Conservation (phyloP, 2,888 invertebrate genomes). For the Petrolisthes cinctipes region DNA sequence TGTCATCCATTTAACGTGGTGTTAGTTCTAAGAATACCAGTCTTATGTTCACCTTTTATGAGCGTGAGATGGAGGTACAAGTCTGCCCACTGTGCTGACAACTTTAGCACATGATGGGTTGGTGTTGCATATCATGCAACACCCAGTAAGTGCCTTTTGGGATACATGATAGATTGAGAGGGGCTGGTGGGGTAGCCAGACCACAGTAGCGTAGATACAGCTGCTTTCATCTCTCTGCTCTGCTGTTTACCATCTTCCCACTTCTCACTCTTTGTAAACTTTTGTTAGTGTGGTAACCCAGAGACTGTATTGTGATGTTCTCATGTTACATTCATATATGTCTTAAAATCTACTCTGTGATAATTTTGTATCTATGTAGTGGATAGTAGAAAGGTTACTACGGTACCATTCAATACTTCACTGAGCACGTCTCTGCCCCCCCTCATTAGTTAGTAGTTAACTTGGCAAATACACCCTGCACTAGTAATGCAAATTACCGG, state of each 20-base stretch:
- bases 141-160: slow-evolving; percentile 36
- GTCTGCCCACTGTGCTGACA: neutral
- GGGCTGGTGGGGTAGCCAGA: slow-evolving; percentile 56
- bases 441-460: slow-evolving; percentile 49
- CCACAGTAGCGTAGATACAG: slow-evolving; percentile 59
- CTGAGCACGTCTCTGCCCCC: slow-evolving; percentile 59
- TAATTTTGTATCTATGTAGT: slow-evolving; percentile 57
- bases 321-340: slow-evolving; percentile 51
- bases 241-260: slow-evolving; percentile 52
- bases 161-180: slow-evolving; percentile 34
- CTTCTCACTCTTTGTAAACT: slow-evolving; percentile 44
- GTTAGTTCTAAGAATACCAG: too few species aligned
- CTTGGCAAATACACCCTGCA: slow-evolving; percentile 61
- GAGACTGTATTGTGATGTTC: slow-evolving; percentile 37
- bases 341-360: slow-evolving; percentile 47
- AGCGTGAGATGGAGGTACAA: too few species aligned
- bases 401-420: slow-evolving; percentile 48
- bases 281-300: slow-evolving; percentile 45
- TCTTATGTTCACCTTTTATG: too few species aligned
- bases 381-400: slow-evolving; percentile 48
- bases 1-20: too few species aligned
- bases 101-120: neutral
- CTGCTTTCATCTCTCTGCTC: slow-evolving; percentile 56
- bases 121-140: neutral
- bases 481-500: slow-evolving; percentile 48